These are phyloP conservation scores for Drosophila ezoana DNA, from an alignment of 2,888 invertebrate genomes.

Conservation along the genomic window DNA sequence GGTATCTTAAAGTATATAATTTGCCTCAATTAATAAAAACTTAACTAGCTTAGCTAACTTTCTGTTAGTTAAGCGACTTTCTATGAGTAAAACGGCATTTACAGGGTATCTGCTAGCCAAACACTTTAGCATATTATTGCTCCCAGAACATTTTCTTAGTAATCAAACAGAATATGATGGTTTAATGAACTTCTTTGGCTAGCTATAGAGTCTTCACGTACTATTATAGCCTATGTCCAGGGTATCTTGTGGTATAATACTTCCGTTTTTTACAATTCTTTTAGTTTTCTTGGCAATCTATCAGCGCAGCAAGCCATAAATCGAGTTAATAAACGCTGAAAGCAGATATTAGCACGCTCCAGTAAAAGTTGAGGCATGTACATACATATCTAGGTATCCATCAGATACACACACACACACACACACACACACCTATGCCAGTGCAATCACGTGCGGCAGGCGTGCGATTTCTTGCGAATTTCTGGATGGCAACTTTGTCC, in stretches of 20 bases:
- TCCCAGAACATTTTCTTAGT: too few species aligned
- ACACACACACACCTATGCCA: slow-evolving; percentile 7
- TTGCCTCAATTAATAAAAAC: too few species aligned
- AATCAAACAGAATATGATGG: too few species aligned
- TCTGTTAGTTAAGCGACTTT: too few species aligned
- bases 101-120: too few species aligned
- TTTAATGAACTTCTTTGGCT: too few species aligned
- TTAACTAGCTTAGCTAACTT: too few species aligned
- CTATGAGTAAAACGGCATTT: too few species aligned
- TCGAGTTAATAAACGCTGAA: slow-evolving; percentile 21
- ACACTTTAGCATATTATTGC: too few species aligned
- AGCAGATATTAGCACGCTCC: slow-evolving; percentile 18
- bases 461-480: slow-evolving; percentile 49
- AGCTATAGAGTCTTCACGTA: too few species aligned
- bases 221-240: background rate
- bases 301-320: slow-evolving; percentile 20
- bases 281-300: slow-evolving; percentile 2
- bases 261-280: background rate
- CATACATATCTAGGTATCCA: slow-evolving; percentile 26
- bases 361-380: slow-evolving; percentile 8
- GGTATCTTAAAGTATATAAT: too few species aligned
- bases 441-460: slow-evolving; percentile 56
- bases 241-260: background rate
- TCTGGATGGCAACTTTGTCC: slow-evolving; percentile 62
- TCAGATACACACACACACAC: slow-evolving; percentile 44